These are phyloP conservation scores for Ciona savignyi DNA, from an alignment of 23 tunicate species.

Conservation along the genomic window DNA sequence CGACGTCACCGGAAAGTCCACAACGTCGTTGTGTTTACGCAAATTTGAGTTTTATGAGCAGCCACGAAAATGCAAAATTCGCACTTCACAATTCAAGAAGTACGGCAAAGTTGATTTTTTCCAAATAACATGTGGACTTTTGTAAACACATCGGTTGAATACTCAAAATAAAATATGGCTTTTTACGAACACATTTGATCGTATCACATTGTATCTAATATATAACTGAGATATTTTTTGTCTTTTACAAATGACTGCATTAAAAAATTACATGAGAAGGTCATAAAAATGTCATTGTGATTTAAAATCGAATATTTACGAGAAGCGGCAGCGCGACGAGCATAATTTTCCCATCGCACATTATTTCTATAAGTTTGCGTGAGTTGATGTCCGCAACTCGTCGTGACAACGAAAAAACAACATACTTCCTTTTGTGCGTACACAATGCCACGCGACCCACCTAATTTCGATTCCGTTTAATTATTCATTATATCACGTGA, in stretches of 20 bases:
- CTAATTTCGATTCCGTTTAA: background rate
- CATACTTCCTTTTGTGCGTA: background rate
- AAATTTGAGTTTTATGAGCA: background rate
- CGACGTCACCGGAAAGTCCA: background rate
- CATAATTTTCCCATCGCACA: background rate
- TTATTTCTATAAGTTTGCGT: background rate
- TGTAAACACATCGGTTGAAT: no score
- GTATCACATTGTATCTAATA: no score
- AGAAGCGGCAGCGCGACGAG: no score
- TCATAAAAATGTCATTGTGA: no score
- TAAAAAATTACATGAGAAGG: no score
- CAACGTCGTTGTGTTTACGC: background rate
- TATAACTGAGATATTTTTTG: no score
- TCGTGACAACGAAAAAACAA: background rate
- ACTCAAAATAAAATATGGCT: no score
- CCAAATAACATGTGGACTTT: no score
- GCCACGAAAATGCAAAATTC: background rate
- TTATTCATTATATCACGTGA: background rate
- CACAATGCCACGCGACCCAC: background rate
- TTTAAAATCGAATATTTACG: no score
- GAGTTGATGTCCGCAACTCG: background rate
- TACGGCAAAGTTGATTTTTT: no score
- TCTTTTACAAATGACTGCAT: no score
- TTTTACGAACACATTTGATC: no score
- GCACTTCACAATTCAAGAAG: background rate